A percentile compares a stretch with the other conserved stretches of the same genome.
These are phyloP conservation scores for Nasua narica DNA, from an alignment of 2,797 vertebrate genomes.

Conservation along the genomic window DNA sequence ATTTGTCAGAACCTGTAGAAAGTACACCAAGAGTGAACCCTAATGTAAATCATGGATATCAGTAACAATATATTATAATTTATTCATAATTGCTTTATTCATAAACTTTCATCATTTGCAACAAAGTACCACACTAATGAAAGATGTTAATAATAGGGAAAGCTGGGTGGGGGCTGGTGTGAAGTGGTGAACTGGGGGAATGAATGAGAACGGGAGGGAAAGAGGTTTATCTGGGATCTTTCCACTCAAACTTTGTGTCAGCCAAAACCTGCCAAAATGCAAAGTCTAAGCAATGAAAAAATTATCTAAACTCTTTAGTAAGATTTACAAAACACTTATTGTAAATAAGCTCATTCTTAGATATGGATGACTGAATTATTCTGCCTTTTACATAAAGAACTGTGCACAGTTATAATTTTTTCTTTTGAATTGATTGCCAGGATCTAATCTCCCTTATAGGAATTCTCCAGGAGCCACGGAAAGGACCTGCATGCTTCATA, in stretches of 20 bases:
- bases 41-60: neutral
- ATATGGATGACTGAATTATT: neutral
- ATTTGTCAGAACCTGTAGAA: neutral
- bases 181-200: too few species aligned
- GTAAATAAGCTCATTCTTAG: neutral
- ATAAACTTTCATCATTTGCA: neutral
- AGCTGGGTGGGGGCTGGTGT: neutral
- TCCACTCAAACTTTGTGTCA: neutral
- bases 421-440: neutral
- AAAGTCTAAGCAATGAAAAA: neutral
- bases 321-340: slow-evolving; percentile 1
- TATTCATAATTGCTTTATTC: neutral
- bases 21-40: neutral
- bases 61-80: neutral
- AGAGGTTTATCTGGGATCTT: neutral
- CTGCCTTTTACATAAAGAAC: neutral
- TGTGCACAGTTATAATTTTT: neutral
- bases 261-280: neutral
- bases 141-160: neutral
- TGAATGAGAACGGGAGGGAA: neutral
- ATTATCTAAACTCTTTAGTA: neutral
- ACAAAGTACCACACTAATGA: neutral
- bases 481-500: neutral
- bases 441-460: neutral
- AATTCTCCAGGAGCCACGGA: neutral